Evolutionary conservation across 2,888 invertebrate species (phyloP), one percentile per base, ranked within the genome.

Genomic region (Syrphus vitripennis): DNA sequence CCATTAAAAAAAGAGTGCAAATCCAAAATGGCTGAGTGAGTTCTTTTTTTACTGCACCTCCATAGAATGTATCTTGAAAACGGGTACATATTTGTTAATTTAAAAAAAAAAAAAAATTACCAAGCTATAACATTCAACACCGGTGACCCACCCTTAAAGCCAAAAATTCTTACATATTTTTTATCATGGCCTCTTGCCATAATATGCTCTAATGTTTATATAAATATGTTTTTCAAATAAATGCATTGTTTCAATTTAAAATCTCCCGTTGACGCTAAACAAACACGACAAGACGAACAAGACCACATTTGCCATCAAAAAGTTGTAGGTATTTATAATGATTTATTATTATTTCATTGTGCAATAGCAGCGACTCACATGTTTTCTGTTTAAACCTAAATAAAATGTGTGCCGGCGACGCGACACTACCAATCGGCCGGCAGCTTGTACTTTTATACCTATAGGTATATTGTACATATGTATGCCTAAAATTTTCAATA

Each of bases 321-420:
- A 6, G 31, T 26, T 72, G 37, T 50, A n/a, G n/a, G n/a, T n/a
- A 71, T 71, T 79, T 24, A 53, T 7, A 55, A 75, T 80, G 71
- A 84, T 76, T 72, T 72, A 76, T 77, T 72, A 72, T 53, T 67
- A 77, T 76, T 84, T 84, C 81, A 84, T 81, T 81, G 76, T 84
- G 81, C 76, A 84, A 84, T 61, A 81, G 69, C 80, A 69, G 67
- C n/a, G n/a, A 53, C 59, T 50, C 67, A n/a, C n/a, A 71, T 24
- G 21, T 71, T 71, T 63, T 65, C 10, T 12, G 55, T 55, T 61
- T 0, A 57, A 48, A 59, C 55, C 63, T 31, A 61, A 40, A 61
- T 26, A 67, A 74, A 69, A 74, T 45, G 34, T 67, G 26, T 74
- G 42, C 16, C 45, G 29, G 63, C 29, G 29, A 16, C 16, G 10